Evolutionary conservation across 2,888 invertebrate genomes (phyloP), one percentile per base, ranked within the genome.

Genomic region (Chymomyza amoena): DNA sequence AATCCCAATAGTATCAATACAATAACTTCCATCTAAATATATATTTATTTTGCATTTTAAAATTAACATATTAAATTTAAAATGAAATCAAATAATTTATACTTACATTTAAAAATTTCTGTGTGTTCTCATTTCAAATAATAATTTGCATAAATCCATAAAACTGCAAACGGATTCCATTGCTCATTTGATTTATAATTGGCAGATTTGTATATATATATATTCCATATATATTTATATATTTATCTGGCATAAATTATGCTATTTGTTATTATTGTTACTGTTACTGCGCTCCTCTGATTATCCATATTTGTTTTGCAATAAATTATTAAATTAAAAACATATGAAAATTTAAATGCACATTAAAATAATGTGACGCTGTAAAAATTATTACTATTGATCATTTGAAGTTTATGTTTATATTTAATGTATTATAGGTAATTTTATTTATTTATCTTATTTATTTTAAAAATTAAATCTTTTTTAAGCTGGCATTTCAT

Each of bases 121-220:
- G 32, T 50, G 16, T 45, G 15, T 2, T 2, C 2, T 18, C 28
- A 25, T 57, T 7, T 18, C 57, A 57, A 18, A 54, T 13, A 45
- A 45, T 13, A 45, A 79, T 74, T 81, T 74, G 77, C 82, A 80
- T 81, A 80, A 81, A 70, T 79, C 79, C 73, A 79, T 70, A 18
- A 61, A 69, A 69, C 36, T 61, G 70, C 63, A 68, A 69, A 59
- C 64, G 65, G 69, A 68, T 75, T 68, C 54, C 66, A 36, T 51
- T 18, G 51, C 52, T 18, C 69, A 28, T 76, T 61, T 72, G 76
- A 81, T 81, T 79, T 74, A 76, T 74, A 72, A 76, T 74, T 70
- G 63, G 18, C 1, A 39, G 64, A 68, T 69, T 61, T 66, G n/a
- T 52, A 15, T 68, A 15, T 25, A 32, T 52, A 15, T 68, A 15